Conservation (phyloP, 2,797 vertebrate species). For the Craterocephalus amniculus region DNA sequence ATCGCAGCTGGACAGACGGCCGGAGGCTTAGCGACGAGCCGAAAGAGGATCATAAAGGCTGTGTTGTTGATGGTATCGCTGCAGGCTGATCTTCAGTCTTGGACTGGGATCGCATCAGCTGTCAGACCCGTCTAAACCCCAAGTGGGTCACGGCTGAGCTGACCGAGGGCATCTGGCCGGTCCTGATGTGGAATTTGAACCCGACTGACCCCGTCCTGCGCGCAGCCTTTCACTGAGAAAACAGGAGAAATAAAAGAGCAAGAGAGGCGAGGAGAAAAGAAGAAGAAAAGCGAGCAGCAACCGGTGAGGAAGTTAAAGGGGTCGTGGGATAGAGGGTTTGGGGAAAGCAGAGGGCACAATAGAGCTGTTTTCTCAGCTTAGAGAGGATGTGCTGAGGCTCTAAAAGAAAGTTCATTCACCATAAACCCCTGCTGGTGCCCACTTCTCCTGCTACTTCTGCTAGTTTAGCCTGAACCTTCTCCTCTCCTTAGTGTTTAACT, state of each 20-base stretch:
- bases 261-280: conserved; percentile 55
- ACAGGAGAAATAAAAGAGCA: conserved; percentile 64
- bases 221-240: conserved; percentile 73
- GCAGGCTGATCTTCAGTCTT: conserved; percentile 16
- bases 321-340: conserved; percentile 29
- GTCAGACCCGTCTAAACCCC: conserved; percentile 39
- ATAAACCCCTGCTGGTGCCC: conserved; percentile 19
- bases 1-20: conserved; percentile 35
- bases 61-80: conserved; percentile 19
- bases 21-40: conserved; percentile 18
- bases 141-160: conserved; percentile 62
- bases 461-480: background rate
- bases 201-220: conserved; percentile 70
- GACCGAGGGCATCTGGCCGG: conserved; percentile 45
- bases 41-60: conserved; percentile 31
- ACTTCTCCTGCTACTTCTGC: conserved; percentile 30
- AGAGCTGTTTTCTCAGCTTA: conserved; percentile 61
- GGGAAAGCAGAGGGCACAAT: conserved; percentile 64
- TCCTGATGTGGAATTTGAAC: conserved; percentile 82
- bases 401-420: conserved; percentile 29
- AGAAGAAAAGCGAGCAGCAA: conserved; percentile 55
- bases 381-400: conserved; percentile 47
- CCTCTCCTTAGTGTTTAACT: too few relatives aligned
- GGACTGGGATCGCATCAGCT: conserved; percentile 24
- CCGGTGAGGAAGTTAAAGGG: conserved; percentile 74